Base-by-base conservation (phyloP, 1,140 invertebrate species). In the Drosophila navojoa region DNA sequence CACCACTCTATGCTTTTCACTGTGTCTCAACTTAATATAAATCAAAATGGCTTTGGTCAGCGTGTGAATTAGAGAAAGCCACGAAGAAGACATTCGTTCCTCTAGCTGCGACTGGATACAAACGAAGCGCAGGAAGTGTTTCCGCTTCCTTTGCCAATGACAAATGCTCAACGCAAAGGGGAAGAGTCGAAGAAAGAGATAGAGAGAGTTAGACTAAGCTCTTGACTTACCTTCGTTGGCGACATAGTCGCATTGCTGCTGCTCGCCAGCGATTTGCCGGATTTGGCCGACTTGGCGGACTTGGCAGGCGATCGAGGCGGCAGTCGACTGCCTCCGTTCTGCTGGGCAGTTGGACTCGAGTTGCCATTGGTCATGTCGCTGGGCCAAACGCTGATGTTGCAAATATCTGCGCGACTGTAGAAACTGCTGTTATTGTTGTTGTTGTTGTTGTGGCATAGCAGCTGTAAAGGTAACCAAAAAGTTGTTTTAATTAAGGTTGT, bases 201-300 rank as follows among this genome's bases (percentile, higher is more conserved):
- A 6, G 4, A 22, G 1, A 7, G 32, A 40, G 4, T 29, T 29
- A 29, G 27, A 29, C 2, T 29, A 29, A 29, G 27, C 27, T 29
- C 27, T 29, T 3, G 22, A 77, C 82, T 85, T 74, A 91, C 89
- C 84, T 91, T 91, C 11, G 57, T 59, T 62, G 87, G 89, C 38
- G 89, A 90, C 79, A 90, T 80, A 13, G 87, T 90, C 15, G 87
- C 84, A 63, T 87, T 89, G 79, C 84, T 87, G 74, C 79, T 87
- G 77, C 77, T 89, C 22, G 76, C 84, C 42, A 76, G 89, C 5
- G 89, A 90, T 9, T 75, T 84, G 40, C 58, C 13, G 35, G 85
- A 90, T 38, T 85, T 90, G 45, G 58, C 59, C 38, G 82, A 90
- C 42, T 85, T 90, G 45, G 58, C 59, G 29, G 82, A 86, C 22